Evolutionary conservation across 2,888 invertebrate genomes (phyloP).

Genomic region (Protodeltote pygarga): DNA sequence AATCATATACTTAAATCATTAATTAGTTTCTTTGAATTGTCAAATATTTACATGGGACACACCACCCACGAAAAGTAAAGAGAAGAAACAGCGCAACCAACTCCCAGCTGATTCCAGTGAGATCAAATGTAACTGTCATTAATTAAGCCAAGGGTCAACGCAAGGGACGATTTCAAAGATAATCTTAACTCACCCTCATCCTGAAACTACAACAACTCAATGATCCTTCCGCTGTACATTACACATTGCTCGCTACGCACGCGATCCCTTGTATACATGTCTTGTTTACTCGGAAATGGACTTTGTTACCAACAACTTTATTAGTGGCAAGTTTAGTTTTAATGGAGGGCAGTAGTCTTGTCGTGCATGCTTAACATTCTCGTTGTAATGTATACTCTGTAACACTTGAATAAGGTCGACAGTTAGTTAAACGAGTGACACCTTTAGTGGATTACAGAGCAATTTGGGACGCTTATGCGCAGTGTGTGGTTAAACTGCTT

Average conservation of each 20-base stretch:
- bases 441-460: constrained; percentile 35
- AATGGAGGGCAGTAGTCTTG: constrained; percentile 60
- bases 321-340: constrained; percentile 65
- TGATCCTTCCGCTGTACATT: constrained; percentile 51
- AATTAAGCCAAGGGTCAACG: constrained; percentile 34
- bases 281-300: constrained; percentile 64
- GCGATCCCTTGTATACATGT: constrained; percentile 45
- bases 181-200: constrained; percentile 28
- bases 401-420: constrained; percentile 29
- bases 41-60: no score
- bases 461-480: constrained; percentile 42
- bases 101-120: no score
- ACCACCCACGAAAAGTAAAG: no score
- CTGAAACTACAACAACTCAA: constrained; percentile 28
- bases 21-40: no score
- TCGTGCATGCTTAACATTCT: constrained; percentile 26
- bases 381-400: constrained; percentile 39
- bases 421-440: constrained; percentile 21
- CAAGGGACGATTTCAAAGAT: constrained; percentile 30
- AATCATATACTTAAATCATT: no score
- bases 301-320: constrained; percentile 64
- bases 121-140: constrained; percentile 15
- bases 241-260: constrained; percentile 53
- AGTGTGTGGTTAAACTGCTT: constrained; percentile 38
- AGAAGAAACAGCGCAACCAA: no score